These are phyloP conservation scores for Numida meleagris DNA, from an alignment of 2,113 vertebrate genomes.

Conservation along the genomic window DNA sequence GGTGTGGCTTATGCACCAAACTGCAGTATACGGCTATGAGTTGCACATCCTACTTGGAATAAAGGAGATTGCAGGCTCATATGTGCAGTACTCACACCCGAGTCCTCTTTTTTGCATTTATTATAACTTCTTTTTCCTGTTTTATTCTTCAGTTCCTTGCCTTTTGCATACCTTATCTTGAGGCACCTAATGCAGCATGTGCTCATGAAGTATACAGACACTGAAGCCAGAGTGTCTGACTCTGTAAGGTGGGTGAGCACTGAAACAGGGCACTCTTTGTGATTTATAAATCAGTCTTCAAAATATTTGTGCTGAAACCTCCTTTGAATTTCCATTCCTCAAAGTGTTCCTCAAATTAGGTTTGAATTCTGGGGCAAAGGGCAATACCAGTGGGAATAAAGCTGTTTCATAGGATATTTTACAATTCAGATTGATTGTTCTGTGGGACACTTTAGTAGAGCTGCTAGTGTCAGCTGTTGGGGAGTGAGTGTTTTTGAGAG, in stretches of 20 bases:
- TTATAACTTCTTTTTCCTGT: background rate
- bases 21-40: background rate
- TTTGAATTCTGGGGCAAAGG: slow-evolving; percentile 18
- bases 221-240: background rate
- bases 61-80: background rate
- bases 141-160: background rate
- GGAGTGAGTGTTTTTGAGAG: slow-evolving; percentile 45
- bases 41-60: background rate
- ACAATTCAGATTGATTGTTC: slow-evolving; percentile 33
- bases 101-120: background rate
- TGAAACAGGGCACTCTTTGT: background rate
- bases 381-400: background rate
- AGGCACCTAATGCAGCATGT: rapidly evolving
- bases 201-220: background rate
- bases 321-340: slow-evolving; percentile 4
- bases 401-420: slow-evolving; percentile 22
- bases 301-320: background rate
- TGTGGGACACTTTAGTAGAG: slow-evolving; percentile 11
- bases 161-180: background rate
- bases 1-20: background rate
- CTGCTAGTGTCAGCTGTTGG: slow-evolving; percentile 43
- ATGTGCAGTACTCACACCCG: background rate
- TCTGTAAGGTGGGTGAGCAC: background rate
- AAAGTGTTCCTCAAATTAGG: background rate
- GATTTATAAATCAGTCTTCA: background rate